These are phyloP conservation scores for Monochamus saltuarius DNA, from an alignment of 1,140 invertebrate genomes.

Conservation along the genomic window DNA sequence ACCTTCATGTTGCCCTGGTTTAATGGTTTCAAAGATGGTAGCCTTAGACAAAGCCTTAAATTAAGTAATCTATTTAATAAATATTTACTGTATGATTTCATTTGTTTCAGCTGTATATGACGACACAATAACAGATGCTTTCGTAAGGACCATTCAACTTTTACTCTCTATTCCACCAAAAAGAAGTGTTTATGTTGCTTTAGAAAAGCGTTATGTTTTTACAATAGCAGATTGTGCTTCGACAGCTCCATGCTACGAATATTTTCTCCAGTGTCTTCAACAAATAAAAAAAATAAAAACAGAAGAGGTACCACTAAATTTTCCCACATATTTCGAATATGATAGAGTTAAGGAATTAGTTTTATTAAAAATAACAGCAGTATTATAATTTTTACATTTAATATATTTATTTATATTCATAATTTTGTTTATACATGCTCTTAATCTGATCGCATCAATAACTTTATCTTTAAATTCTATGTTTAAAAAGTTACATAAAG, in stretches of 20 bases:
- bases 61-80: neutral
- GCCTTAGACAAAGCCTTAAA: neutral
- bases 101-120: conserved; percentile 79
- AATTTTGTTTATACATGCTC: too few species aligned
- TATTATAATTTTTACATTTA: conserved; percentile 10
- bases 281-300: conserved; percentile 55
- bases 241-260: conserved; percentile 81
- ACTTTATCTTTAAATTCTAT: too few species aligned
- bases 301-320: conserved; percentile 67
- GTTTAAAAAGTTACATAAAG: too few species aligned
- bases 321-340: conserved; percentile 81
- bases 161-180: conserved; percentile 61
- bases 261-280: conserved; percentile 67
- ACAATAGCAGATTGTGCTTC: conserved; percentile 76
- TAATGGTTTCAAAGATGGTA: too few species aligned
- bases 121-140: conserved; percentile 78
- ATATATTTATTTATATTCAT: too few species aligned
- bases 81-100: conserved; percentile 13
- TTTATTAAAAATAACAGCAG: conserved; percentile 66
- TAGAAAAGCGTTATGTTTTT: conserved; percentile 87
- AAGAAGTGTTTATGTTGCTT: conserved; percentile 72
- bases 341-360: conserved; percentile 75
- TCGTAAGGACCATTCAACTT: conserved; percentile 71
- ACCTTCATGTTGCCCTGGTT: too few species aligned
- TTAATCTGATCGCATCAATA: too few species aligned